These are phyloP conservation scores for Eudemis profundana DNA, from an alignment of 2,888 invertebrate species.

Conservation along the genomic window DNA sequence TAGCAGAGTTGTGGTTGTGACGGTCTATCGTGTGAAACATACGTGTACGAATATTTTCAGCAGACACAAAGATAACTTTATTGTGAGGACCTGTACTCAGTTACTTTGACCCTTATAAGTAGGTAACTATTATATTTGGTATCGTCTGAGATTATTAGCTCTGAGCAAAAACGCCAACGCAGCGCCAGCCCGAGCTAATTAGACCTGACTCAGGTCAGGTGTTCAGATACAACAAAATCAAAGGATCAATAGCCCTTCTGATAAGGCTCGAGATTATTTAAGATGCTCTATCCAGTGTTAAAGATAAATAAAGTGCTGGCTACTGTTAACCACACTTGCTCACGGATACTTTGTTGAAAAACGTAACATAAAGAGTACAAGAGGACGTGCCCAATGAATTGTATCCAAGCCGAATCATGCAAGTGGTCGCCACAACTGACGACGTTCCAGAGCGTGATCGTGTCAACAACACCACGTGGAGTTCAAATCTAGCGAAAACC, in stretches of 20 bases:
- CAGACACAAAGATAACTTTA: too few species aligned
- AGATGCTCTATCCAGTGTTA: not conserved
- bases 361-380: not conserved
- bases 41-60: too few species aligned
- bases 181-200: conserved; percentile 5
- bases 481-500: conserved; percentile 75
- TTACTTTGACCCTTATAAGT: not conserved
- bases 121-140: not conserved
- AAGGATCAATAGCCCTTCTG: not conserved
- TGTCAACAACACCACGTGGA: conserved; percentile 82
- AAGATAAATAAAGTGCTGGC: not conserved
- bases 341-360: not conserved
- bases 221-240: conserved; percentile 17
- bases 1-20: not conserved
- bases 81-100: too few species aligned
- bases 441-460: conserved; percentile 50
- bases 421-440: conserved; percentile 52
- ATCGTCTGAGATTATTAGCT: not conserved
- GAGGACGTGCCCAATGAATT: not conserved
- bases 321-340: not conserved
- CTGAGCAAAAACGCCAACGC: conserved; percentile 18
- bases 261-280: conserved; percentile 12
- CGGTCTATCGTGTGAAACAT: not conserved
- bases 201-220: conserved; percentile 9
- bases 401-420: conserved; percentile 49